A percentile compares a stretch with the other conserved stretches of the same genome.
phyloP scores from a whole-genome alignment of 30 jellyfish, hydroid and myxozoan genomes.

The Cassiopea xamachana region DNA sequence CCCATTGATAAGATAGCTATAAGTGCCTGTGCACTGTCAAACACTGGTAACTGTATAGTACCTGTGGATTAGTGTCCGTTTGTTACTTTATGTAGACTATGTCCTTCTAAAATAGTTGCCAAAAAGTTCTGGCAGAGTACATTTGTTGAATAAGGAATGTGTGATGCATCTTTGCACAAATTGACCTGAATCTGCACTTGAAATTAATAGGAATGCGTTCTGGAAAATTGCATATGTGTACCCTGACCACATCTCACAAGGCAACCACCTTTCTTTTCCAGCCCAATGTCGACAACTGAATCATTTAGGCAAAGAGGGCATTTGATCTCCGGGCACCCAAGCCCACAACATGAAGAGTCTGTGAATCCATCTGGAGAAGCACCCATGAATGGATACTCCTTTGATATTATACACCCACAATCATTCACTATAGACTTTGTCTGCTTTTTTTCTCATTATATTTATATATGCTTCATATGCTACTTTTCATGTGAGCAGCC shows the following conservation, averaged over 20 bases:
- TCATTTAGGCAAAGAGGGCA: slow-evolving; percentile 35
- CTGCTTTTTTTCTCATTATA: neutral
- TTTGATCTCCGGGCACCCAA: slow-evolving; percentile 34
- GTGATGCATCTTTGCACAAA: neutral
- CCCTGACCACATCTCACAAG: neutral
- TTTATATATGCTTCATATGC: neutral
- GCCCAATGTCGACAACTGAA: neutral
- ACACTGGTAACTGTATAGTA: slow-evolving; percentile 6
- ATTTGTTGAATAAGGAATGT: neutral
- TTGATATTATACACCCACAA: neutral
- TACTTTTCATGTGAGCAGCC: slow-evolving; percentile 40
- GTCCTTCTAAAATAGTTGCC: neutral
- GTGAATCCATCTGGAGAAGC: slow-evolving; percentile 33
- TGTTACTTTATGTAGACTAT: neutral
- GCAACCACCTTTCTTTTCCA: neutral
- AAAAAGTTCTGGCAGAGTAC: neutral
- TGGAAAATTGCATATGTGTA: neutral
- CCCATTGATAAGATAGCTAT: neutral
- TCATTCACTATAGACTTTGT: neutral
- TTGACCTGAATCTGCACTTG: neutral
- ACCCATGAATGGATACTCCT: slow-evolving; percentile 2
- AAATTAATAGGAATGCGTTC: neutral
- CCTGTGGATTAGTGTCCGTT: neutral
- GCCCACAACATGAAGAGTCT: slow-evolving; percentile 23
- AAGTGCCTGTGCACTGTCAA: slow-evolving; percentile 28